Percentiles rank a stretch among this genome's conserved stretches.
These are phyloP conservation scores for Rotaria macrura DNA, from an alignment of 2,888 invertebrate species.

Conservation along the genomic window DNA sequence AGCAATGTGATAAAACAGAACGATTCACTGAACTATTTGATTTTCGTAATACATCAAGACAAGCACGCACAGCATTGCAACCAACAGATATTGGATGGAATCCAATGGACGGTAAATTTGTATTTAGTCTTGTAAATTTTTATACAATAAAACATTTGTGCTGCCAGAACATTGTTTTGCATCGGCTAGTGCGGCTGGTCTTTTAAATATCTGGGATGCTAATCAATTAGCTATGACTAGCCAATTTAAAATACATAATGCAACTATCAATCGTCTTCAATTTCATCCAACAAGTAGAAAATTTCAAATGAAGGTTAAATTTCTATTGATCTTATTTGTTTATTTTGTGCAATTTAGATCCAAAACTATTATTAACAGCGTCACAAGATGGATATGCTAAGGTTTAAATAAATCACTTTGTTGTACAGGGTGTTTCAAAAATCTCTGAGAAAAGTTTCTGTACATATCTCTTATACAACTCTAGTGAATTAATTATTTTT, in stretches of 20 bases:
- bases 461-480: too few species aligned
- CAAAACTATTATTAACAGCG: conserved; percentile 6
- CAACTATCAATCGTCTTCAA: not conserved
- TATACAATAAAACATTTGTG: not conserved
- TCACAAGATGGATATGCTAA: conserved; percentile 20
- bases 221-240: not conserved
- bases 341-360: not conserved
- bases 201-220: not conserved
- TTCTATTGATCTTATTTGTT: too few species aligned
- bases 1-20: not conserved
- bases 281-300: not conserved
- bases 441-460: too few species aligned
- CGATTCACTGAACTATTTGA: not conserved
- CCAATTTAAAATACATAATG: not conserved
- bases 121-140: not conserved
- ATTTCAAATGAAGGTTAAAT: not conserved
- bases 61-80: not conserved
- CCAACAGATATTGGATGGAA: not conserved
- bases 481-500: too few species aligned
- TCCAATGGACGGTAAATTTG: not conserved
- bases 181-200: not conserved
- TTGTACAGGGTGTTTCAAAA: too few species aligned
- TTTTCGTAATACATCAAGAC: not conserved
- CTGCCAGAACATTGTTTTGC: not conserved
- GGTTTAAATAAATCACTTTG: not conserved